Percentiles rank a stretch among this genome's conserved stretches.
Conservation (phyloP, 92 coral and sea anemone species). For the Actinernus sp. region DNA sequence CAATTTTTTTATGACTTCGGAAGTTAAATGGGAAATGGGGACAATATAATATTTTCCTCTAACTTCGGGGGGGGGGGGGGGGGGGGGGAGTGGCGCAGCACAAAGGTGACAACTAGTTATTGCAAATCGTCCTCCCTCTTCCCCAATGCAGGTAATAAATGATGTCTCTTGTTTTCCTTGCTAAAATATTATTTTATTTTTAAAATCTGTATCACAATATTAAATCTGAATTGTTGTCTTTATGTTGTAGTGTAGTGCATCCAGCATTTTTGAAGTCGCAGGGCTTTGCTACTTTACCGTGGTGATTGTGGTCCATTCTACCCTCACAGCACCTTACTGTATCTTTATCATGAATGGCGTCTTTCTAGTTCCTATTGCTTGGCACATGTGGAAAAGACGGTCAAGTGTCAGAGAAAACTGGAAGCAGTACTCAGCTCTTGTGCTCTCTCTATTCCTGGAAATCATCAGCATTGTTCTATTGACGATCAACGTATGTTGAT, state of each 20-base stretch:
- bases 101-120: too few relatives aligned
- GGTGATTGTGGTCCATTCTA: constrained; percentile 35
- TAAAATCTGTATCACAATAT: background rate
- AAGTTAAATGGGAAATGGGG: too few relatives aligned
- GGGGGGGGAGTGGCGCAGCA: too few relatives aligned
- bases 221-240: background rate
- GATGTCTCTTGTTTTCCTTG: background rate
- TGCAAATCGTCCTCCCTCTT: background rate
- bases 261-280: constrained; percentile 73
- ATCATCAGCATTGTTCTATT: constrained; percentile 56
- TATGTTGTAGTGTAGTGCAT: constrained; percentile 58
- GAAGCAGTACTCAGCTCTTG: constrained; percentile 5
- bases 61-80: too few relatives aligned
- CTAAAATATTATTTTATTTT: too few relatives aligned
- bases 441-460: constrained; percentile 51
- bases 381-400: constrained; percentile 64
- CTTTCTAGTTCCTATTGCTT: constrained; percentile 61
- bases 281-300: constrained; percentile 78
- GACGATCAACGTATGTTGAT: constrained; percentile 25
- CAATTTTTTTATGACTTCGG: too few relatives aligned
- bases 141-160: background rate
- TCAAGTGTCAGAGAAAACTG: background rate
- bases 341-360: constrained; percentile 86
- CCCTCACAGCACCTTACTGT: constrained; percentile 47
- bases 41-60: too few relatives aligned